Evolutionary conservation across 2,888 invertebrate species (phyloP), one percentile per base, ranked within the genome.

Genomic region (Drosophila meridionalis): DNA sequence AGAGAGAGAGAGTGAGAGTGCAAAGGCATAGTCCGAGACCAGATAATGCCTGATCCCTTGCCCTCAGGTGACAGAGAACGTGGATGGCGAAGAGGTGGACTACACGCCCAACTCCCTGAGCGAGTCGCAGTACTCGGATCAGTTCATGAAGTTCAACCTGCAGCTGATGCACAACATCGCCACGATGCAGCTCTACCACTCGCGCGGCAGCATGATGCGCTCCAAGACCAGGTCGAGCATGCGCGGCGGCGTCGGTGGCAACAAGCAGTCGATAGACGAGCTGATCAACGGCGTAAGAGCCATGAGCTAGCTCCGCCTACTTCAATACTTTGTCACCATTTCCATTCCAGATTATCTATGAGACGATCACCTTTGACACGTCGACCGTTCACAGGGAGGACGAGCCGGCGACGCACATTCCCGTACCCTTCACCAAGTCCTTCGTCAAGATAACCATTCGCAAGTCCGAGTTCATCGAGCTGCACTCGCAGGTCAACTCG

Each of bases 391-490:
- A 64, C 14, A 48, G 4, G 2, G 1, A 7, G 6, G 28, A 8
- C 1, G 63, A 52, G 4, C 12, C 2, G 40, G n/a, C 30, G n/a
- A 0, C 4, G 3, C 32, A 40, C 4, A 4, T 28, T 12, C 58
- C 66, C 0, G 30, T 47, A 38, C 82, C 87, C 1, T 87, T 67
- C 28, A 75, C 57, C 0, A 76, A 73, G 4, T 92, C 94, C 4
- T 94, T 94, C 83, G 94, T 96, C n/a, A 94, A 94, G 69, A 91
- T 96, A 7, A 93, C 94, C 4, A 92, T 97, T 2, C 94, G 93
- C 68, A 96, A 96, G 93, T 96, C 96, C 0, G 94, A 95, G 55
- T 96, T 96, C 0, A 85, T 93, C 36, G 94, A 95, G 59, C 87
- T 97, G 3, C 95, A 95, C 80, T 95, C 95, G 62, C 92, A 96